Conservation (phyloP, 1,140 invertebrate genomes). For the Magallana ariakensis region DNA sequence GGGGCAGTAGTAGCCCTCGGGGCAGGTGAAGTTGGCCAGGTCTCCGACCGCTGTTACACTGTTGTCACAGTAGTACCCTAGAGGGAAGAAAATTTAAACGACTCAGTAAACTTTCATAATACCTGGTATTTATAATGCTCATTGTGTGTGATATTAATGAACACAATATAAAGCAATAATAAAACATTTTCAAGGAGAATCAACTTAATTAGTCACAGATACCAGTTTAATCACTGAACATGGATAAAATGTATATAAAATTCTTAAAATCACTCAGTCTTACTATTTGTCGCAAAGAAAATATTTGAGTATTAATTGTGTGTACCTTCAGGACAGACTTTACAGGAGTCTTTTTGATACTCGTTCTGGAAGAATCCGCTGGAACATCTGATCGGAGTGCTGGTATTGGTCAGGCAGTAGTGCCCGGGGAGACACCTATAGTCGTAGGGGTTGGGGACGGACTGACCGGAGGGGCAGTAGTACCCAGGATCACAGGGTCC, state of each 20-base stretch:
- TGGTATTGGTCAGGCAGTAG: constrained; percentile 66
- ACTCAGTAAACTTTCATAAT: neutral
- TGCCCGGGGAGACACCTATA: constrained; percentile 73
- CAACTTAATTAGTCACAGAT: no score
- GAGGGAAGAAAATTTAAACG: constrained; percentile 11
- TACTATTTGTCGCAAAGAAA: no score
- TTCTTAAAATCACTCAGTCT: no score
- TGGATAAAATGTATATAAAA: no score
- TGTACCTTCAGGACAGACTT: constrained; percentile 71
- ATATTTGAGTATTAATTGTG: no score
- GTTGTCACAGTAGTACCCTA: constrained; percentile 78
- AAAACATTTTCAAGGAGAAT: no score
- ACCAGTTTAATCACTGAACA: no score
- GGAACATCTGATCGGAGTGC: constrained; percentile 66
- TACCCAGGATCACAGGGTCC: constrained; percentile 73
- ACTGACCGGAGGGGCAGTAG: constrained; percentile 77
- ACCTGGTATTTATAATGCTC: no score
- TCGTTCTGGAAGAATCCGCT: constrained; percentile 73
- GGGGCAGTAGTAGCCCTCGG: constrained; percentile 75
- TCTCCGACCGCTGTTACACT: constrained; percentile 64
- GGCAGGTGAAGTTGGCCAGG: constrained; percentile 69
- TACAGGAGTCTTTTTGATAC: constrained; percentile 67
- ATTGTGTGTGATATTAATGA: no score
- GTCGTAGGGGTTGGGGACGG: constrained; percentile 71
- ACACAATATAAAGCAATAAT: no score